Base-by-base conservation (phyloP, 1,140 invertebrate genomes). In the Platyura marginata region DNA sequence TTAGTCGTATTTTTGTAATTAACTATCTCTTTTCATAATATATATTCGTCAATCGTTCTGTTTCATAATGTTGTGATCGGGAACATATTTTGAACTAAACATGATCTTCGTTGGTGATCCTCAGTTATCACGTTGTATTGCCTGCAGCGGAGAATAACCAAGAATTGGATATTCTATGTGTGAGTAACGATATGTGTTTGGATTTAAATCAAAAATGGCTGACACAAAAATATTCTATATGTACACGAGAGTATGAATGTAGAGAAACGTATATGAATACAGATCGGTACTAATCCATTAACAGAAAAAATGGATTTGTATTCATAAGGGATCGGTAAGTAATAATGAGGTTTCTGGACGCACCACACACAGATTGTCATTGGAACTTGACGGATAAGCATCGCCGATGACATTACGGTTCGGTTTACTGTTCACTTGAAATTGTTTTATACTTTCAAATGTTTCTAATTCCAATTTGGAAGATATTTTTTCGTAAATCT, bases 381-480 rank as follows among this genome's bases (percentile, higher is more conserved):
- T 36, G 34, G 34, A 36, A 36, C 34, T 36, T n/a, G 34, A 36
- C 15, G 34, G 15, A n/a, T 36, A 36, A 36, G 16, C 34, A 36
- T 11, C 34, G 15, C 8, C 15, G 34, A 36, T 36, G 15, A 29
- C 25, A 29, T 8, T 8, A 13, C 25, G 25, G n/a, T n/a, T n/a
- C n/a, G n/a, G n/a, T n/a, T n/a, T n/a, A n/a, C n/a, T n/a, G n/a
- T n/a, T n/a, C n/a, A n/a, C n/a, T n/a, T n/a, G n/a, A n/a, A n/a
- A n/a, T n/a, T n/a, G n/a, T n/a, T n/a, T n/a, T n/a, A n/a, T n/a
- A n/a, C n/a, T n/a, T n/a, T n/a, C n/a, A n/a, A n/a, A n/a, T n/a
- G n/a, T n/a, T n/a, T n/a, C n/a, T n/a, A n/a, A n/a, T n/a, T n/a
- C n/a, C n/a, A n/a, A n/a, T n/a, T n/a, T n/a, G n/a, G n/a, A n/a